Conservation (phyloP, 2,888 invertebrate species). For the Sisyra nigra region DNA sequence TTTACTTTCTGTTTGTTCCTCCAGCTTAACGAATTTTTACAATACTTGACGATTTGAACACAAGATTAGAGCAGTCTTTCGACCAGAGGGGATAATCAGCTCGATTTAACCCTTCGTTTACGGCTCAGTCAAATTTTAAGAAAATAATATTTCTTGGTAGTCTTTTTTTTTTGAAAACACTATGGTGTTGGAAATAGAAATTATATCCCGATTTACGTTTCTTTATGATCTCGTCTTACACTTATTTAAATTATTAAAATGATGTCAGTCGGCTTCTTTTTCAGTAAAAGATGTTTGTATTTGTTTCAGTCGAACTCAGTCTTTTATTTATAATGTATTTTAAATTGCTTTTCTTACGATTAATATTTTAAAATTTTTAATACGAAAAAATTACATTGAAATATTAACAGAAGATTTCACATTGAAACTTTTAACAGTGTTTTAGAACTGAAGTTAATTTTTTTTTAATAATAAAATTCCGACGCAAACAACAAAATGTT, state of each 20-base stretch:
- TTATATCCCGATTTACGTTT: too few species aligned
- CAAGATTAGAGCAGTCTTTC: not conserved
- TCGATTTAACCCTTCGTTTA: not conserved
- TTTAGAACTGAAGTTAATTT: too few species aligned
- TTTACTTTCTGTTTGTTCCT: constrained; percentile 7
- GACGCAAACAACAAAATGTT: too few species aligned
- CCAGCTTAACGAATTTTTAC: constrained; percentile 6
- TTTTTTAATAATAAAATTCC: too few species aligned
- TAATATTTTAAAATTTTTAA: not conserved
- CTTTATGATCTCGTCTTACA: not conserved
- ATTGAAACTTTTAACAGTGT: too few species aligned
- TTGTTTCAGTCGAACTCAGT: constrained; percentile 5
- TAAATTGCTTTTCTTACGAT: not conserved
- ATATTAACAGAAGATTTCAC: too few species aligned
- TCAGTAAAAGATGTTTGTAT: constrained; percentile 7
- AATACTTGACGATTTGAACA: not conserved
- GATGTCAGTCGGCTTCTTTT: not conserved
- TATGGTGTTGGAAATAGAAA: not conserved
- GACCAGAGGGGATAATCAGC: not conserved
- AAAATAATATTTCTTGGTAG: not conserved
- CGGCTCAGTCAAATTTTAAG: not conserved
- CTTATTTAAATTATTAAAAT: too few species aligned
- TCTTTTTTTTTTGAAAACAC: not conserved
- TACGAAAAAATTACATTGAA: too few species aligned
- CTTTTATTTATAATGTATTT: not conserved